Base-by-base conservation (phyloP, 92 coral and sea anemone species). In the Desmophyllum pertusum region DNA sequence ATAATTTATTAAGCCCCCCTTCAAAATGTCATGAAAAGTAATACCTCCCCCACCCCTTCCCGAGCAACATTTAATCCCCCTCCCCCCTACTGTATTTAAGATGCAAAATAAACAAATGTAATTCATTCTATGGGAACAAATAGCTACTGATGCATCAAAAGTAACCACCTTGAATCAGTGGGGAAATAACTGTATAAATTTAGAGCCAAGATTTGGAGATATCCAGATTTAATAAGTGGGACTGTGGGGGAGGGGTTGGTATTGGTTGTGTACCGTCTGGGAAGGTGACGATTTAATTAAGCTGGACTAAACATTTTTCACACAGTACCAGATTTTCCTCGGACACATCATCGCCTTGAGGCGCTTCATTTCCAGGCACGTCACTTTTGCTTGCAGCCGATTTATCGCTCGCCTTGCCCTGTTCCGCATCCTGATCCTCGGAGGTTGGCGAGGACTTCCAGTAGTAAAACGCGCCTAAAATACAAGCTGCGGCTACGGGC, bases 391-490 rank as follows among this genome's bases (percentile, higher is more conserved):
- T 40, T 13, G 68, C 37, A 6, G 70, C 6, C 6, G 77, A 3
- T n/a, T 76, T 62, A n/a, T 62, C 68, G 27, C 64, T 30, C 43
- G 42, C 38, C 43, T 27, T 80, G 8, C 78, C 91, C n/a, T 87
- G 70, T 61, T 87, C 88, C 30, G 76, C 78, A 30, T 84, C 88
- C 50, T 75, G 69, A 8, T 68, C 84, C 68, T 74, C 21, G 3
- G 52, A 75, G 3, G 45, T 79, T n/a, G 59, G 35, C 3, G 89
- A 74, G 48, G 87, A 68, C 75, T 84, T 82, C 90, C 88, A 84
- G 77, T 94, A 94, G 88, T 93, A 94, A 30, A 87, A 51, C 14
- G 91, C 93, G 43, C 95, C 98, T 13, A 89, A 83, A 43, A 87
- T 86, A 9, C 90, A 85, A 2, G 88, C 95, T 2, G 88, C 91